These are phyloP conservation scores for Mus pahari DNA, from an alignment of 2,113 vertebrate genomes.

Conservation along the genomic window DNA sequence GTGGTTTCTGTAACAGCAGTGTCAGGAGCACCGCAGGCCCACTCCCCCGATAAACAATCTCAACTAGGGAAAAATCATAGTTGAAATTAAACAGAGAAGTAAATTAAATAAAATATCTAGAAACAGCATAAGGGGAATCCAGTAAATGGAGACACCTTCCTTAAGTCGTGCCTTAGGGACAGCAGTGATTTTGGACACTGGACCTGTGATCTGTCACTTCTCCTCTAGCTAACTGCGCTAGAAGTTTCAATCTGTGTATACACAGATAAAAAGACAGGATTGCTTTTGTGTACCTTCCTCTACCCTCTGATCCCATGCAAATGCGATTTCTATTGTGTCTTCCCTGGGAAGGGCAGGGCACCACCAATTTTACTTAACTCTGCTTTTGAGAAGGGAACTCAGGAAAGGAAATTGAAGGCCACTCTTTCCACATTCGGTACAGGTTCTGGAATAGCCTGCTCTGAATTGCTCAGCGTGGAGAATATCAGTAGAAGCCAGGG, in stretches of 20 bases:
- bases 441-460: not conserved
- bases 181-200: not conserved
- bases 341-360: not conserved
- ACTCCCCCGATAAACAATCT: not conserved
- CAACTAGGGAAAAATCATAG: not conserved
- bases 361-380: not conserved
- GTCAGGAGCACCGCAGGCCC: too few relatives aligned
- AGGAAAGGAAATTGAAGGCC: not conserved
- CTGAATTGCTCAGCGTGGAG: not conserved
- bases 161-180: not conserved
- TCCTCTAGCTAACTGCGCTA: not conserved
- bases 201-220: not conserved
- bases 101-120: not conserved
- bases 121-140: not conserved
- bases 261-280: not conserved
- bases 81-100: not conserved
- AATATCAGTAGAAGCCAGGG: not conserved
- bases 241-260: not conserved
- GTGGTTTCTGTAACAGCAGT: not conserved
- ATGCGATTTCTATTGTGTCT: not conserved
- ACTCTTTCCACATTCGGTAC: not conserved
- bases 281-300: accelerated
- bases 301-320: not conserved
- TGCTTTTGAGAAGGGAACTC: not conserved
- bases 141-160: not conserved